Evolutionary conservation across 2,888 invertebrate species (phyloP), one percentile per base, ranked within the genome.

Genomic region (Pogonocherus hispidulus): DNA sequence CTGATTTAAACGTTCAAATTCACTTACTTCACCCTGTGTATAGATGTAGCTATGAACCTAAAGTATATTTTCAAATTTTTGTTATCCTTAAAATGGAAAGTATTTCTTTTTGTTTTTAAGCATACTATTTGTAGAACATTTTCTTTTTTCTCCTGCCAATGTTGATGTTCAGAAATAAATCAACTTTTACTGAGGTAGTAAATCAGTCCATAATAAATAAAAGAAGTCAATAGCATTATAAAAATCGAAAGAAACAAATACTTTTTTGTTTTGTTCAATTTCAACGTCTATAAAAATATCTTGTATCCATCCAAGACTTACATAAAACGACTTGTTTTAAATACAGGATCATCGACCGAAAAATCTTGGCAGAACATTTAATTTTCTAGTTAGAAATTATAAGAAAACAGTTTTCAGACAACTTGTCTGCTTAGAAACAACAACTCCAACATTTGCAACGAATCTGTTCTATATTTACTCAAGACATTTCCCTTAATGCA

Each of bases 341-440:
- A 37, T 41, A 27, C 41, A 59, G 14, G 70, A 67, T 70, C 70
- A 67, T 64, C 70, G 70, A 70, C 70, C 70, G 66, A 67, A 70
- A 70, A 67, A 64, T 56, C 67, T 70, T 67, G 70, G 66, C 66
- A 62, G 14, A 5, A 16, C 20, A 49, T 37, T 55, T 49, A 37
- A 9, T 37, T 32, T 57, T 65, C 35, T 59, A 11, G 47, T 46
- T 59, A 47, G 59, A 20, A 57, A 46, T 22, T 46, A n/a, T 32
- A 59, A 59, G 46, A 59, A 59, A 57, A 57, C 57, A 46, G 35
- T 46, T 59, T 59, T 59, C 59, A 59, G 59, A 59, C 59, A 59
- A 47, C 4, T 27, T 47, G 59, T 59, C 59, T 59, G 16, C 32
- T 47, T 11, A 16, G 16, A 57, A 57, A 57, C 23, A 57, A 52